A percentile compares a stretch with the other conserved stretches of the same genome.
phyloP scores from a whole-genome alignment of 2,888 invertebrate species.

The Morinoia aosen region DNA sequence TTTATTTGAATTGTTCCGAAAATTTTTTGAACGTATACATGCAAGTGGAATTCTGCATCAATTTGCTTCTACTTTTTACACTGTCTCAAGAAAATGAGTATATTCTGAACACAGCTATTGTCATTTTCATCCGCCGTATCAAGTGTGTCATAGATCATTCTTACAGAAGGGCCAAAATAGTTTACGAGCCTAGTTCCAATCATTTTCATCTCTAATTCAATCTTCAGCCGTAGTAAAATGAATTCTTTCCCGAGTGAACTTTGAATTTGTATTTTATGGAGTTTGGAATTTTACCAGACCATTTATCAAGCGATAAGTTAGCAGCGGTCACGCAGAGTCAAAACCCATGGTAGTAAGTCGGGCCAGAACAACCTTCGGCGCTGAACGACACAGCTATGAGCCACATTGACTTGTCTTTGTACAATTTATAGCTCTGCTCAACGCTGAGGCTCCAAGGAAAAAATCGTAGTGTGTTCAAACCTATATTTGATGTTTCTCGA shows the following conservation, averaged over 20 bases:
- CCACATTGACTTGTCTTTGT: background rate
- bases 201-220: background rate
- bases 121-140: background rate
- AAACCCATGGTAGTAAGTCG: background rate
- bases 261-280: background rate
- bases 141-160: background rate
- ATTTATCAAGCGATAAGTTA: background rate
- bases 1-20: background rate
- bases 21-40: background rate
- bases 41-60: background rate
- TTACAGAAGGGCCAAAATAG: background rate
- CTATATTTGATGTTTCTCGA: background rate
- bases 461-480: background rate
- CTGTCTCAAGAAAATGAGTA: background rate
- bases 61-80: background rate
- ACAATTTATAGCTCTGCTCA: background rate
- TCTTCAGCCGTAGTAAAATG: background rate
- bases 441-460: background rate
- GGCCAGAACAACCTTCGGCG: background rate
- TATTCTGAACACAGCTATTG: background rate
- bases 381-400: background rate
- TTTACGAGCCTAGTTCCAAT: background rate
- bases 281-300: background rate
- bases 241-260: background rate
- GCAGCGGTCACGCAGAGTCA: background rate